phyloP scores from a whole-genome alignment of 2,113 vertebrate species.

The Aplodontia rufa region DNA sequence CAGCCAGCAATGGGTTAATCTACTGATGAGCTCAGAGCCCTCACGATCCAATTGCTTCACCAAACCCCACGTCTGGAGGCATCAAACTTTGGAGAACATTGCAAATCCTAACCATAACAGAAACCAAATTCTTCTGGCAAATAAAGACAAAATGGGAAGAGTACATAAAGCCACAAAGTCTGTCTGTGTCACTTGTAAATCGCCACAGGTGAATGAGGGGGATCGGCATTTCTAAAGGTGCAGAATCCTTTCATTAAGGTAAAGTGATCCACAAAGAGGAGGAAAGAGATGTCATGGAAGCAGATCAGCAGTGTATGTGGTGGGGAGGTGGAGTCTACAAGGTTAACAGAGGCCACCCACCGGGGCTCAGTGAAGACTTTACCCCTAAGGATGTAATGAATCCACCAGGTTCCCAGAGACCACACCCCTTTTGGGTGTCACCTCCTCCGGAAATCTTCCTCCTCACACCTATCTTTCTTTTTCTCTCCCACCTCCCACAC shows the following conservation, averaged over 20 bases:
- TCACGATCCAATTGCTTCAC: no score
- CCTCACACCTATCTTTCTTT: no score
- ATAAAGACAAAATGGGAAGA: not conserved
- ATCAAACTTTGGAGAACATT: no score
- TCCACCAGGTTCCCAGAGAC: not conserved
- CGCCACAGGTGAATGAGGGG: no score
- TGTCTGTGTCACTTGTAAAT: not conserved
- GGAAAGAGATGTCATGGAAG: not conserved
- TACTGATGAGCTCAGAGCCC: no score
- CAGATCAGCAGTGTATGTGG: not conserved
- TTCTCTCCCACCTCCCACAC: no score
- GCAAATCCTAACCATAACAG: no score
- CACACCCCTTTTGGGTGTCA: no score
- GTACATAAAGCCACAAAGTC: not conserved
- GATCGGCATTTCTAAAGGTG: not conserved
- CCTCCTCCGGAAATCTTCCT: not conserved
- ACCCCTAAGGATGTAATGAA: not conserved
- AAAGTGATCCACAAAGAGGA: not conserved
- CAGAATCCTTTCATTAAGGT: not conserved
- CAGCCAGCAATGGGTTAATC: no score
- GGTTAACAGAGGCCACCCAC: not conserved
- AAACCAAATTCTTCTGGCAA: not conserved
- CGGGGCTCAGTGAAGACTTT: not conserved
- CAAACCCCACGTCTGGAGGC: no score
- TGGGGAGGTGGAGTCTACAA: not conserved